Evolutionary conservation across 2,888 invertebrate species (phyloP).

Genomic region (Dasypolia templi): DNA sequence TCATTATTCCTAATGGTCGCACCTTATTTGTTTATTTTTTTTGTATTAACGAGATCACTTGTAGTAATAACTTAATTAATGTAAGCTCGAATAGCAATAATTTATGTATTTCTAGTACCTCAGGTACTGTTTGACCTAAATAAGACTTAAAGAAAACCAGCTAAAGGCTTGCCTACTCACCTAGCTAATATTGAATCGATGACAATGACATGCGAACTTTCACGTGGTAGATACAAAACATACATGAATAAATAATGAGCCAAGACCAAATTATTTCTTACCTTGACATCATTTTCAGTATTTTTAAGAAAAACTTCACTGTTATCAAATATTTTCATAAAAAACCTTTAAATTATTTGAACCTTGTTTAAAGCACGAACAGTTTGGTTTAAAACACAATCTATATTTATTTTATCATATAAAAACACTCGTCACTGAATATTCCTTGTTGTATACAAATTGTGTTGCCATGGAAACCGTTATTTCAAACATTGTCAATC

Average conservation of each 20-base stretch:
- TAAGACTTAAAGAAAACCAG: not conserved
- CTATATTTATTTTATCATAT: not conserved
- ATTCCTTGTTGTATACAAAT: slow-evolving; percentile 31
- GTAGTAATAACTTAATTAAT: not conserved
- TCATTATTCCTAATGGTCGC: not conserved
- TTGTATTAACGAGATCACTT: not conserved
- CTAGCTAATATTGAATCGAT: slow-evolving; percentile 34
- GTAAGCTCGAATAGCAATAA: not conserved
- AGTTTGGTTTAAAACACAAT: not conserved
- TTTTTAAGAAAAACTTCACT: not conserved
- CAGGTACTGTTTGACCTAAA: slow-evolving; percentile 21
- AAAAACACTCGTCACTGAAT: slow-evolving; percentile 15
- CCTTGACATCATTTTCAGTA: slow-evolving; percentile 71
- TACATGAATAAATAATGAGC: slow-evolving; percentile 48
- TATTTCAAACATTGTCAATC: slow-evolving; percentile 50
- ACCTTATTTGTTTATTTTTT: not conserved
- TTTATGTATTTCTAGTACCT: not conserved
- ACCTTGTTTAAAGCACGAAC: not conserved
- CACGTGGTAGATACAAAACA: slow-evolving; percentile 47
- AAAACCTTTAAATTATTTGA: not conserved
- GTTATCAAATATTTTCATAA: not conserved
- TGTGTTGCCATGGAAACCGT: slow-evolving; percentile 50
- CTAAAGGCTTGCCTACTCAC: not conserved
- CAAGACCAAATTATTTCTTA: slow-evolving; percentile 60
- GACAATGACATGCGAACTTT: slow-evolving; percentile 21